A percentile compares a stretch with the other conserved stretches of the same genome.
phyloP scores from a whole-genome alignment of 1,140 invertebrate genomes.

The Eubasilissa regina region DNA sequence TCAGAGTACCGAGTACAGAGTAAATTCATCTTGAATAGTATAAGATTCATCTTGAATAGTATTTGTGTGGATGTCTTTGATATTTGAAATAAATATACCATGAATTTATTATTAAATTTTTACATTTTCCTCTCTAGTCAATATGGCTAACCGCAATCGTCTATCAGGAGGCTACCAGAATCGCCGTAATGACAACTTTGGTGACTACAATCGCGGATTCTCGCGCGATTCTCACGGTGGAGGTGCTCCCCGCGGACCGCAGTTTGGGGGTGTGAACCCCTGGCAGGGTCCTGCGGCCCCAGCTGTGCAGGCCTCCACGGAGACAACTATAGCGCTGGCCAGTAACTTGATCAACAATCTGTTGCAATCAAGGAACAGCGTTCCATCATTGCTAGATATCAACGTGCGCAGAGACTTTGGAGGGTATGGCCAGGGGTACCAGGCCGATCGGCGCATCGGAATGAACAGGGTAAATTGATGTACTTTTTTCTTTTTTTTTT shows the following conservation, averaged over 20 bases:
- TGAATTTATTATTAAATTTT: not conserved
- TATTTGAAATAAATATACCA: too few relatives aligned
- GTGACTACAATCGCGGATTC: conserved; percentile 46
- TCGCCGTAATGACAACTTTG: conserved; percentile 33
- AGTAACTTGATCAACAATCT: conserved; percentile 74
- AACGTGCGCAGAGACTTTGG: conserved; percentile 73
- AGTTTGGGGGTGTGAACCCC: conserved; percentile 58
- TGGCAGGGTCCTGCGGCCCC: conserved; percentile 68
- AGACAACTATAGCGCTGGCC: conserved; percentile 73
- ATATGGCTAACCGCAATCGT: conserved; percentile 51
- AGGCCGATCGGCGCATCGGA: conserved; percentile 43
- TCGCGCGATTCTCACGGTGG: conserved; percentile 33
- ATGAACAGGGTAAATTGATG: conserved; percentile 20
- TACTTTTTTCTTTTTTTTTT: too few relatives aligned
- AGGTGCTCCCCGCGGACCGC: conserved; percentile 13
- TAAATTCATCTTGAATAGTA: too few relatives aligned
- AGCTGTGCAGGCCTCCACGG: conserved; percentile 65
- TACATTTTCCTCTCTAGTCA: not conserved
- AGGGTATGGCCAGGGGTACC: conserved; percentile 64
- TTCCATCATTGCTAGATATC: conserved; percentile 74
- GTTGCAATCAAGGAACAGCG: conserved; percentile 71
- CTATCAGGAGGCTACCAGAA: conserved; percentile 37
- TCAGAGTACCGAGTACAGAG: too few relatives aligned
- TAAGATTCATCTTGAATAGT: too few relatives aligned
- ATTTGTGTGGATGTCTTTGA: too few relatives aligned